Evolutionary conservation across 2,113 vertebrate genomes (phyloP).

Genomic region (Aramus guarauna): DNA sequence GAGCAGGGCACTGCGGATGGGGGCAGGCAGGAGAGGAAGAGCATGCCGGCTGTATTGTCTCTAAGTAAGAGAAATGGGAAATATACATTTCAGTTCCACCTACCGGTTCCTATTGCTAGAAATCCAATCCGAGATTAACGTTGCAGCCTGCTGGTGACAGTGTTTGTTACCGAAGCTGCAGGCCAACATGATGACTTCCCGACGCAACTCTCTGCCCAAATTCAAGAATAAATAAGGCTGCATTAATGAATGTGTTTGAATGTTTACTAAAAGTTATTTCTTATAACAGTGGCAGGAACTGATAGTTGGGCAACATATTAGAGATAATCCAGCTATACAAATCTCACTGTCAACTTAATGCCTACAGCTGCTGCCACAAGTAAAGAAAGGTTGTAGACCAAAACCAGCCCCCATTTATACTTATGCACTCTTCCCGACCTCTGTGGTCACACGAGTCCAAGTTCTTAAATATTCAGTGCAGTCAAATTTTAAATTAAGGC

Average conservation of each 20-base stretch:
- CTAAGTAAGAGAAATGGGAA: not conserved
- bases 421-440: not conserved
- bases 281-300: not conserved
- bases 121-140: conserved; percentile 96
- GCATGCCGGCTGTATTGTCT: not conserved
- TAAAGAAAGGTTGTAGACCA: not conserved
- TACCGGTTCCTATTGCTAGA: conserved; percentile 97
- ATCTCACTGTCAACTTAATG: not conserved
- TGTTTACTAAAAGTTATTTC: not conserved
- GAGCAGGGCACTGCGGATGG: not conserved
- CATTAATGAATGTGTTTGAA: not conserved
- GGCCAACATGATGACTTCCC: conserved; percentile 94
- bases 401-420: not conserved
- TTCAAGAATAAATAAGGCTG: not conserved
- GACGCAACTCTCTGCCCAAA: conserved; percentile 84
- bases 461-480: not conserved
- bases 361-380: not conserved
- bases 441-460: not conserved
- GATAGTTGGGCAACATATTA: not conserved
- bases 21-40: not conserved
- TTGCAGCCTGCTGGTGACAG: conserved; percentile 92
- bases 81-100: not conserved
- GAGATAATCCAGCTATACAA: not conserved
- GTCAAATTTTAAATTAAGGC: conserved; percentile 6
- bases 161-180: conserved; percentile 98